Base-by-base conservation (phyloP, 2,113 vertebrate genomes). In the Bufo gargarizans region DNA sequence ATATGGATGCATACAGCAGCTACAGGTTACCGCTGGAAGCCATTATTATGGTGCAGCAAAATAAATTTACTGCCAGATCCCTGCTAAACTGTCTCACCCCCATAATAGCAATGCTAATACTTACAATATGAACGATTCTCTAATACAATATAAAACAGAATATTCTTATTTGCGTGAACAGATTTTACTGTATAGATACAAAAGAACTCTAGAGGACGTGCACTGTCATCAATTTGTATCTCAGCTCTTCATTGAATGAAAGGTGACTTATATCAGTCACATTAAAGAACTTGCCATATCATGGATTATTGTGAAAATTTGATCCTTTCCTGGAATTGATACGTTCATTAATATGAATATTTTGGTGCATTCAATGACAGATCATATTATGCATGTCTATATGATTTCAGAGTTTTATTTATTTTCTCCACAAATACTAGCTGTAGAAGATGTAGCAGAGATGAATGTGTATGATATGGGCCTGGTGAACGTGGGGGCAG, bases 321-420 rank as follows among this genome's bases (percentile, higher is more conserved):
- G 81, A 82, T 82, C 17, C 11, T 67, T 65, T 82, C 59, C 61
- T 82, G 81, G 22, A 82, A 82, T 50, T n/a, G 61, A 82, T 82
- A 82, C 43, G 20, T 63, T n/a, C 16, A 61, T 82, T 33, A 33
- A 82, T 63, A n/a, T 43, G 14, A 82, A 17, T 50, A 82, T 50
- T 67, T 82, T 11, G 12, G 63, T n/a, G 61, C 45, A 20, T 63
- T 17, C 33, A 82, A n/a, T 79, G 61, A 20, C 45, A 7, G 47
- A 65, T 65, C 20, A 83, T 53, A 53, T 83, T 83, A 12, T 69
- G 12, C n/a, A n/a, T 13, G 12, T 53, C 9, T 22, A 61, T 83
- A 69, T 83, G 4, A 67, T 83, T 83, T 83, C 47, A 19, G 61
- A 65, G 22, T 47, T 83, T 83, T 3, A 43, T 14, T 53, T 16